Percentiles rank a stretch among this genome's conserved stretches.
These are phyloP conservation scores for Oryzias curvinotus DNA, from an alignment of 2,113 vertebrate species.

Conservation along the genomic window DNA sequence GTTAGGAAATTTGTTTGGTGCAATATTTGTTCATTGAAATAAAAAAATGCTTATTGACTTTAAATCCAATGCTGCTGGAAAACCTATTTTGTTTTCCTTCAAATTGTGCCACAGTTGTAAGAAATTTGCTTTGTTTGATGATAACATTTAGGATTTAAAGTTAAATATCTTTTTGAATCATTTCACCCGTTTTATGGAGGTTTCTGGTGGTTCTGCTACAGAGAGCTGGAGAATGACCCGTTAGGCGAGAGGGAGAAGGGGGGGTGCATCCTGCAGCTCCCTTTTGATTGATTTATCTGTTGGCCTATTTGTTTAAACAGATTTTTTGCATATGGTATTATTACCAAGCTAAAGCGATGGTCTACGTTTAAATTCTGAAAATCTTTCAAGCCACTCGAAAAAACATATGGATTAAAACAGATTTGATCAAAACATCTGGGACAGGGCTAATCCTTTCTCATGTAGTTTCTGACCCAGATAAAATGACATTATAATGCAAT, in stretches of 20 bases:
- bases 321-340: conserved; percentile 28
- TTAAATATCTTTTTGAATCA: conserved; percentile 27
- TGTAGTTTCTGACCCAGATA: conserved; percentile 68
- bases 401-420: conserved; percentile 62
- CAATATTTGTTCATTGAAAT: too few relatives aligned
- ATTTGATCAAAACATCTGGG: conserved; percentile 63
- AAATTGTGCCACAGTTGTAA: too few relatives aligned
- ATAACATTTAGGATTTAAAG: not conserved
- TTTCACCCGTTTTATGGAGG: conserved; percentile 28
- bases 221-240: not conserved
- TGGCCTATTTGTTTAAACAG: conserved; percentile 4
- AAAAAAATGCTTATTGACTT: too few relatives aligned
- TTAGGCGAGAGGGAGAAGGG: too few relatives aligned
- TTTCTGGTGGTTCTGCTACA: conserved; percentile 17
- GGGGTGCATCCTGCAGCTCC: too few relatives aligned
- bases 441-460: conserved; percentile 61
- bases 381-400: conserved; percentile 48
- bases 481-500: conserved; percentile 62
- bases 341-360: conserved; percentile 29
- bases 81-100: too few relatives aligned
- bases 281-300: conserved; percentile 31
- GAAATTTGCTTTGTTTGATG: too few relatives aligned
- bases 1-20: too few relatives aligned
- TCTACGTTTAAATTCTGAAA: conserved; percentile 32
- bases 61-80: too few relatives aligned